Base-by-base conservation (phyloP, 2,113 vertebrate genomes). In the Uria lomvia region DNA sequence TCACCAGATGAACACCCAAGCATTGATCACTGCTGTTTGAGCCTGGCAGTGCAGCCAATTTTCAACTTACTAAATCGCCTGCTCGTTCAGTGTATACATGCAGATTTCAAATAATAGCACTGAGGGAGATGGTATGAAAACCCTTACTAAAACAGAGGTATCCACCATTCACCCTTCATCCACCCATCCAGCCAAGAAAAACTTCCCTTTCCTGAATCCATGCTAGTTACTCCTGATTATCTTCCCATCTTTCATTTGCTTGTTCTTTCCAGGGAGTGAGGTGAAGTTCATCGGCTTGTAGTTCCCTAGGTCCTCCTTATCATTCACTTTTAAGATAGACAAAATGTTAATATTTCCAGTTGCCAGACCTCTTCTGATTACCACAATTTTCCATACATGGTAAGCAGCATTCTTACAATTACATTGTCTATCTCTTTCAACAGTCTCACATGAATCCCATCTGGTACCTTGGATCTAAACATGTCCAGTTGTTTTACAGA, bases 311-410 rank as follows among this genome's bases (percentile, higher is more conserved):
- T 55, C 24, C 7, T 89, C 60, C 30, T 79, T 43, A 34, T 29
- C 8, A 21, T 3, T 2, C 5, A 36, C 88, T 91, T 80, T 56
- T 77, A 77, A 73, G 36, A 19, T 16, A 80, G 9, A 32, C 16
- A 49, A 49, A 52, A 52, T 23, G 12, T 60, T 60, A 75, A 9
- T 29, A 45, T 74, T 65, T 62, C 21, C 10, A 45, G 6, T 15
- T 68, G 29, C 10, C 9, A 85, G 20, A 88, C 13, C 13, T 40
- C 18, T 74, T 86, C 36, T 60, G 40, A 22, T 21, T 55, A 70
- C 14, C 14, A n/a, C 15, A 47, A 38, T 47, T 71, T 81, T 53
- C 30, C 2, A 16, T 14, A 29, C 0, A 0, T 38, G 5, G 14
- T 6, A 55, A 77, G 45, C 0, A 2, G 5, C 18, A 68, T 56